Percentiles rank a stretch among this genome's conserved stretches.
phyloP scores from a whole-genome alignment of 2,888 invertebrate species.

The Pseudanteris insignis region DNA sequence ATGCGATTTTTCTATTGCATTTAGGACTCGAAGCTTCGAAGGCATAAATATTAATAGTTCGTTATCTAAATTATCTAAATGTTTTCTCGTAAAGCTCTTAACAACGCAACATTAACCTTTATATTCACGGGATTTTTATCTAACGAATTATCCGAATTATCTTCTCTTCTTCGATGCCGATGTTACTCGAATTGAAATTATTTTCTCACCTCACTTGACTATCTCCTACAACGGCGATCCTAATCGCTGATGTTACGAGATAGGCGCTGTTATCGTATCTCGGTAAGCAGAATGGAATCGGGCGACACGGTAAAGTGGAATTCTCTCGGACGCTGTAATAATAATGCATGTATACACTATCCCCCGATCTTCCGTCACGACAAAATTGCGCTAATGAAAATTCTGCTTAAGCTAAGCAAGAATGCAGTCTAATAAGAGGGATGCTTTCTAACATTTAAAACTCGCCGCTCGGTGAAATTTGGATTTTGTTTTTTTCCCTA shows the following conservation, averaged over 20 bases:
- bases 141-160: constrained; percentile 36
- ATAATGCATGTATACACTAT: constrained; percentile 43
- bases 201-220: constrained; percentile 40
- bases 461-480: not conserved
- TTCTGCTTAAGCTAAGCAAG: constrained; percentile 57
- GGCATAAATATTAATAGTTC: constrained; percentile 18
- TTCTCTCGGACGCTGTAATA: constrained; percentile 35
- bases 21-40: not conserved
- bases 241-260: constrained; percentile 42
- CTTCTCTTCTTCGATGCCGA: constrained; percentile 18
- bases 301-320: constrained; percentile 33
- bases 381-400: constrained; percentile 62
- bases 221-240: constrained; percentile 34
- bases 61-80: constrained; percentile 35
- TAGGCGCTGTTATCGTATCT: constrained; percentile 38
- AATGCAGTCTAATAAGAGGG: constrained; percentile 64
- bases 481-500: no score
- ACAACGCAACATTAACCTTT: constrained; percentile 32
- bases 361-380: constrained; percentile 55
- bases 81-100: constrained; percentile 23
- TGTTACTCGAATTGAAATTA: constrained; percentile 38
- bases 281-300: constrained; percentile 42
- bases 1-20: no score
- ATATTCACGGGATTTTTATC: constrained; percentile 14
- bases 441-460: constrained; percentile 44